Percentiles rank a stretch among this genome's conserved stretches.
Conservation (phyloP, 2,888 invertebrate species). For the Margaritifera margaritifera region DNA sequence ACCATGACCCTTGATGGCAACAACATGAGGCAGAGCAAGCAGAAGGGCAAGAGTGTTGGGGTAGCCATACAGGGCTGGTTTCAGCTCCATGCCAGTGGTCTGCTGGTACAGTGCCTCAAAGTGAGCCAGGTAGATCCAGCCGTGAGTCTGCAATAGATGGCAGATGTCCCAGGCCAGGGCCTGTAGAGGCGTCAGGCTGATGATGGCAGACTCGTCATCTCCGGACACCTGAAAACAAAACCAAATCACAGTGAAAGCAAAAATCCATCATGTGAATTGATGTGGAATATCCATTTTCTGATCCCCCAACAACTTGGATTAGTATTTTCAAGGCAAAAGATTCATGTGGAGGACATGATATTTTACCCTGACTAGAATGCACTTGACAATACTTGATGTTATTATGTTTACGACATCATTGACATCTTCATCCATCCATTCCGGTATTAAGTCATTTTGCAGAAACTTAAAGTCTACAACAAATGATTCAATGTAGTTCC, state of each 20-base stretch:
- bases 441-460: too few species aligned
- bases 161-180: conserved; percentile 77
- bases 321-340: too few species aligned
- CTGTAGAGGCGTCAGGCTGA: conserved; percentile 71
- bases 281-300: too few species aligned
- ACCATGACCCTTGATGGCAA: conserved; percentile 74
- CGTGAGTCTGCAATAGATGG: conserved; percentile 75
- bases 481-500: too few species aligned
- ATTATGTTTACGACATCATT: too few species aligned
- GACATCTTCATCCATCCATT: too few species aligned
- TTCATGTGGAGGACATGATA: too few species aligned
- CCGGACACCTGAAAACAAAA: conserved; percentile 47
- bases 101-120: conserved; percentile 61
- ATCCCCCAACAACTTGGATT: too few species aligned
- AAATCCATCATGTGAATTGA: too few species aligned
- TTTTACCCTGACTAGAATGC: too few species aligned
- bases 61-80: conserved; percentile 76
- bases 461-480: too few species aligned
- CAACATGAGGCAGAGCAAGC: conserved; percentile 76
- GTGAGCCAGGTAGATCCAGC: conserved; percentile 71
- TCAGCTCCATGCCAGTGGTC: conserved; percentile 74
- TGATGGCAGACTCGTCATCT: conserved; percentile 59
- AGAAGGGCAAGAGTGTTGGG: conserved; percentile 75
- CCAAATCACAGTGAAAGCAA: not conserved
- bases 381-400: too few species aligned